phyloP scores from a whole-genome alignment of 1,140 invertebrate genomes.

The Acromyrmex echinatior region DNA sequence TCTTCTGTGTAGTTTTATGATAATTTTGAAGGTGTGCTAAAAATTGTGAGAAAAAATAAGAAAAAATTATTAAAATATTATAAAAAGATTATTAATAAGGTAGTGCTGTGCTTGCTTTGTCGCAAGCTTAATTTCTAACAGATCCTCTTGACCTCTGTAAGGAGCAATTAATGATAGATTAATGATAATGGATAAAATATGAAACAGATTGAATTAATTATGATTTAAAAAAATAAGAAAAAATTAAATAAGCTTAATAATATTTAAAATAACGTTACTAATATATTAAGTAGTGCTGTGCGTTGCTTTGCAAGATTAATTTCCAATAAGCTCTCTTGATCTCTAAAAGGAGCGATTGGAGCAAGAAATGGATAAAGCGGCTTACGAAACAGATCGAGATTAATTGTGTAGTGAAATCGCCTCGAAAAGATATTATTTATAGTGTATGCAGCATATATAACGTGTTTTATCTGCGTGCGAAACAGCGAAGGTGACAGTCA shows the following conservation, averaged over 20 bases:
- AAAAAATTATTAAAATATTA: not conserved
- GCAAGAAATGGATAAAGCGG: not conserved
- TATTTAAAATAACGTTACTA: too few relatives aligned
- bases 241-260: too few relatives aligned
- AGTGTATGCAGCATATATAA: not conserved
- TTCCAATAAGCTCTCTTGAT: not conserved
- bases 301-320: constrained; percentile 15
- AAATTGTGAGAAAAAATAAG: not conserved
- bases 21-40: not conserved
- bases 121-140: constrained; percentile 17
- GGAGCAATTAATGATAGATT: too few relatives aligned
- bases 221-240: too few relatives aligned
- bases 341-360: not conserved
- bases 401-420: constrained; percentile 28
- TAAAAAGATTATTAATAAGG: not conserved
- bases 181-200: not conserved
- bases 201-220: constrained; percentile 29
- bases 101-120: not conserved
- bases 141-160: not conserved
- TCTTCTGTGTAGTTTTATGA: too few relatives aligned
- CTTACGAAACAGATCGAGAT: constrained; percentile 23
- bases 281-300: not conserved
- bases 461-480: constrained; percentile 4
- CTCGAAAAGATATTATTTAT: constrained; percentile 43
- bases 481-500: constrained; percentile 11